Conservation (phyloP, 2,888 invertebrate species). For the Prionchulus punctatus region DNA sequence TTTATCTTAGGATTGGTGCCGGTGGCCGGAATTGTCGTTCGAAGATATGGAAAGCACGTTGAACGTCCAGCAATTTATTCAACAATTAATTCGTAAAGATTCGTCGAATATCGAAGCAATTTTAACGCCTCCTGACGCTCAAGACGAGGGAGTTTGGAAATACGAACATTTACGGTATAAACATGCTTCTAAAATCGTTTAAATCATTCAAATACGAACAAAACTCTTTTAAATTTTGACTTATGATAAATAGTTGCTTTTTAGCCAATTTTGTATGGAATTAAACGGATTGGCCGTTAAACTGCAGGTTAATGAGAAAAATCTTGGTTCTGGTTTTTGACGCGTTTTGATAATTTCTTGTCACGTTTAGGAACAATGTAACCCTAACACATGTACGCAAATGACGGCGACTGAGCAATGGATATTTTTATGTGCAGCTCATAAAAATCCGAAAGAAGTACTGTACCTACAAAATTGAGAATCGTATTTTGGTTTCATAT, state of each 20-base stretch:
- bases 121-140: conserved; percentile 83
- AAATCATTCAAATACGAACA: no score
- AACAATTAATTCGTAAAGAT: conserved; percentile 83
- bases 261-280: conserved; percentile 96
- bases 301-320: conserved; percentile 55
- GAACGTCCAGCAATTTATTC: conserved; percentile 95
- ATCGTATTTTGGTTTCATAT: no score
- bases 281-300: conserved; percentile 92
- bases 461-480: neutral
- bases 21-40: conserved; percentile 93
- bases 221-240: no score
- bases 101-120: conserved; percentile 83
- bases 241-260: no score
- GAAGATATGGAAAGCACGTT: conserved; percentile 99
- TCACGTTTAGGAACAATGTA: conserved; percentile 57
- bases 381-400: conserved; percentile 89
- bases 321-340: conserved; percentile 2
- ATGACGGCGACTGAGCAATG: conserved; percentile 99
- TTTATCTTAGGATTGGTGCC: conserved; percentile 90
- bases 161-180: conserved; percentile 81
- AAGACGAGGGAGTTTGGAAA: conserved; percentile 99
- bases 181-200: conserved; percentile 6
- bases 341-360: conserved; percentile 2
- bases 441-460: conserved; percentile 92
- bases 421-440: conserved; percentile 98